Base-by-base conservation (phyloP, 1,140 invertebrate species). In the Drosophila eugracilis region DNA sequence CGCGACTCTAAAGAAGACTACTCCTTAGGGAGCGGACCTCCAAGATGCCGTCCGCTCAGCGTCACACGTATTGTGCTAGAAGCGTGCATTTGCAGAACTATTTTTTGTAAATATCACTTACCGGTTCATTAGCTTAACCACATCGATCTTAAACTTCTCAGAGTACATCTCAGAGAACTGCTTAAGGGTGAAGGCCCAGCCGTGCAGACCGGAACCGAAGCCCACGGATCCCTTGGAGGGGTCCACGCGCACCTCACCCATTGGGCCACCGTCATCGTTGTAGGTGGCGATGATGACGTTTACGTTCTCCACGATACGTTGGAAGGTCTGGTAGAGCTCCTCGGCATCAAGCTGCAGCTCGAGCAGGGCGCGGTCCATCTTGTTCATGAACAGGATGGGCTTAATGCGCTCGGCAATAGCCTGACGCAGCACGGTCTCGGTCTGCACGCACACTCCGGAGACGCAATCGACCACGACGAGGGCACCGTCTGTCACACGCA, bases 211-310 rank as follows among this genome's bases (percentile, higher is more conserved):
- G 32, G 99, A 99, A 69, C 99, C 99, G 92, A 99, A 99, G 92
- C 99, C 99, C 72, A 99, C 99, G 69, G 98, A 99, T 90, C 99
- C 99, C 93, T 98, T 98, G 93, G 97, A 97, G 53, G 98, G 98
- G 92, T 99, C 97, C 78, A 99, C 98, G 83, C 97, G 95, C 63
- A 99, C 97, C 94, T 99, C 96, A 92, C 99, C 99, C 99, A 99
- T 99, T 36, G 99, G 99, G 72, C 98, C 98, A 90, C 95, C 94
- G 84, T 99, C 98, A 78, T 99, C 98, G 77, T 96, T 96, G 92
- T 99, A 99, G n/a, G 99, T 99, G 71, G 98, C 98, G 92, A 99
- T 99, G 92, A 99, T 99, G 66, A 99, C 99, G 93, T 99, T 99
- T 28, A 99, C 98, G 91, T 99, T 99, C 93, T 99, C 99, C 83